phyloP scores from a whole-genome alignment of 2,797 vertebrate genomes.

The Sorex maritimensis region DNA sequence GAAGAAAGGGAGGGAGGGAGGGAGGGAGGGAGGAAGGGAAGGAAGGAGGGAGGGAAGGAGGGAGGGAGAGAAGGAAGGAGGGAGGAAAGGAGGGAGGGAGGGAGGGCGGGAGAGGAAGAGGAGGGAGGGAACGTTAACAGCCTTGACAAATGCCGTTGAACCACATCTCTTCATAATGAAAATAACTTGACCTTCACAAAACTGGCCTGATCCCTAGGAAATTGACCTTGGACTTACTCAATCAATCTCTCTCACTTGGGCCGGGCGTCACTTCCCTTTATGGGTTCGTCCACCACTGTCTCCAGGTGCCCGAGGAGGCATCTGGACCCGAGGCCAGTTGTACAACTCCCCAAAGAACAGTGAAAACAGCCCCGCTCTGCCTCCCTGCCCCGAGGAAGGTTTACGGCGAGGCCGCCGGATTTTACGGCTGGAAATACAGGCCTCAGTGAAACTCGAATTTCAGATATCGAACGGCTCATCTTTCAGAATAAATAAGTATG shows the following conservation, averaged over 20 bases:
- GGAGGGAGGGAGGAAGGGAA: fast-evolving
- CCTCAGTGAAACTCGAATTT: background rate
- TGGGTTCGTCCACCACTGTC: constrained; percentile 93
- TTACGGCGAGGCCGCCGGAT: constrained; percentile 73
- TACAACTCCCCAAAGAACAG: constrained; percentile 91
- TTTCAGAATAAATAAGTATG: background rate
- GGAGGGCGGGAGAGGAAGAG: background rate
- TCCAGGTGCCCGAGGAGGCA: constrained; percentile 94
- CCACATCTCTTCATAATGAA: constrained; percentile 1
- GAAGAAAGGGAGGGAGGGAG: too few species aligned
- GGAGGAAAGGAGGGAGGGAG: background rate
- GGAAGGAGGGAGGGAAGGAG: fast-evolving
- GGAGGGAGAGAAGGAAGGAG: too few species aligned
- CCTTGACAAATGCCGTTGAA: background rate
- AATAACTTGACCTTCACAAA: constrained; percentile 39
- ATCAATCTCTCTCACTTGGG: background rate
- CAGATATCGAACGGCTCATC: background rate
- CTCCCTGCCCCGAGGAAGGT: constrained; percentile 93
- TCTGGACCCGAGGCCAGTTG: constrained; percentile 92
- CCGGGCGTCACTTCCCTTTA: constrained; percentile 90
- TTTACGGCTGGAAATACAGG: background rate
- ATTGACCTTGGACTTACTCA: background rate
- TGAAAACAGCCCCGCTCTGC: constrained; percentile 87
- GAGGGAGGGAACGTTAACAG: background rate
- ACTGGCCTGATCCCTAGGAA: background rate